Conservation (phyloP, 2,113 vertebrate species). For the Phyllostomus discolor region DNA sequence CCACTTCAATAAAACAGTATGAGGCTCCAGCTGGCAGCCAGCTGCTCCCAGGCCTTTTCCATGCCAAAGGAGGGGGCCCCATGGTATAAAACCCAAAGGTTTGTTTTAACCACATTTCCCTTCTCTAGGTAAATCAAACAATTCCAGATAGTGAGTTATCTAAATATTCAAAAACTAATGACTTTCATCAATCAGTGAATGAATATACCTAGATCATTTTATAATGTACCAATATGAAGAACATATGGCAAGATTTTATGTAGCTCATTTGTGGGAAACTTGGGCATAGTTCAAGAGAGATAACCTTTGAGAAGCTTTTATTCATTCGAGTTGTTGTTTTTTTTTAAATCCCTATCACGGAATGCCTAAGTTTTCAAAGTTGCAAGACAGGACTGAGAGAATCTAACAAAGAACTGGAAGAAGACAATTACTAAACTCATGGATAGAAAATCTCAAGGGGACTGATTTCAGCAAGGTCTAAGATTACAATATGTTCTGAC, state of each 20-base stretch:
- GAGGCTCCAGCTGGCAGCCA: conserved; percentile 63
- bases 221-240: conserved; percentile 8
- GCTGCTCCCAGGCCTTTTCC: conserved; percentile 61
- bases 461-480: conserved; percentile 22
- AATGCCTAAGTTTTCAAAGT: conserved; percentile 19
- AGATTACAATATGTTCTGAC: background rate
- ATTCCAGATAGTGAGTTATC: conserved; percentile 27
- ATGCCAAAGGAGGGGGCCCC: background rate
- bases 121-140: conserved; percentile 41
- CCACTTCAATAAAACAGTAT: conserved; percentile 50
- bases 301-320: conserved; percentile 48
- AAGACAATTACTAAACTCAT: background rate
- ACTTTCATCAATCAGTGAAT: conserved; percentile 18
- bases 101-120: conserved; percentile 35
- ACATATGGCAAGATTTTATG: conserved; percentile 51
- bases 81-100: background rate
- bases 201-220: conserved; percentile 26
- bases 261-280: conserved; percentile 30
- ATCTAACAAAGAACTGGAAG: background rate
- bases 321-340: background rate
- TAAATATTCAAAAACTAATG: conserved; percentile 25
- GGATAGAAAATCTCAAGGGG: background rate
- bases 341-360: background rate
- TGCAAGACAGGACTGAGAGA: background rate
- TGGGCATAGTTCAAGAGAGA: conserved; percentile 43